phyloP scores from a whole-genome alignment of 2,888 invertebrate species.

The Allacma fusca region DNA sequence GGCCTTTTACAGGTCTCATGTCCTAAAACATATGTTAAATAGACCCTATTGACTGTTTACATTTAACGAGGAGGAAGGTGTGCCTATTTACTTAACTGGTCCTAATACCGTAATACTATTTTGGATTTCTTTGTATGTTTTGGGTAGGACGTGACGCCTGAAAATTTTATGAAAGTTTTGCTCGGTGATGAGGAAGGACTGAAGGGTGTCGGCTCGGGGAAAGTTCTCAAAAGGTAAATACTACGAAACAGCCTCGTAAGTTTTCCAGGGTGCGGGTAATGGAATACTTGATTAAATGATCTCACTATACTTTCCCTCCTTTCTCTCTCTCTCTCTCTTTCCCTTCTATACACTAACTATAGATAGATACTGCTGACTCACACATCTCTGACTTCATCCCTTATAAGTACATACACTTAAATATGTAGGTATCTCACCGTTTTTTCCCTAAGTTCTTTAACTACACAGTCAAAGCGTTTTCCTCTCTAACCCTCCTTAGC shows the following conservation, averaged over 20 bases:
- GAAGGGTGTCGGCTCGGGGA: conserved; percentile 67
- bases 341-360: neutral
- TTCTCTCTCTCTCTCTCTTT: conserved; percentile 31
- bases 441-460: too few relatives aligned
- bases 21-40: too few relatives aligned
- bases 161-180: conserved; percentile 69
- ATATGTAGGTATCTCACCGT: too few relatives aligned
- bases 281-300: conserved; percentile 60
- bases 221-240: conserved; percentile 65
- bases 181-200: conserved; percentile 67
- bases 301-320: conserved; percentile 27
- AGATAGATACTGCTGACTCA: too few relatives aligned
- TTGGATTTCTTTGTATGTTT: conserved; percentile 12
- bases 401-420: too few relatives aligned
- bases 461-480: too few relatives aligned
- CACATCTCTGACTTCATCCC: too few relatives aligned
- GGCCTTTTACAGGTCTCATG: too few relatives aligned
- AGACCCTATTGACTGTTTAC: neutral
- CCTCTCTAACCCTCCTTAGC: too few relatives aligned
- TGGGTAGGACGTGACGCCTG: conserved; percentile 67
- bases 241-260: conserved; percentile 13
- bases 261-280: conserved; percentile 47
- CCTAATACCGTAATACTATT: conserved; percentile 17
- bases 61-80: neutral
- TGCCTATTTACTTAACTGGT: conserved; percentile 7